These are phyloP conservation scores for Sceloporus tristichus DNA, from an alignment of 2,113 vertebrate genomes.

Conservation along the genomic window DNA sequence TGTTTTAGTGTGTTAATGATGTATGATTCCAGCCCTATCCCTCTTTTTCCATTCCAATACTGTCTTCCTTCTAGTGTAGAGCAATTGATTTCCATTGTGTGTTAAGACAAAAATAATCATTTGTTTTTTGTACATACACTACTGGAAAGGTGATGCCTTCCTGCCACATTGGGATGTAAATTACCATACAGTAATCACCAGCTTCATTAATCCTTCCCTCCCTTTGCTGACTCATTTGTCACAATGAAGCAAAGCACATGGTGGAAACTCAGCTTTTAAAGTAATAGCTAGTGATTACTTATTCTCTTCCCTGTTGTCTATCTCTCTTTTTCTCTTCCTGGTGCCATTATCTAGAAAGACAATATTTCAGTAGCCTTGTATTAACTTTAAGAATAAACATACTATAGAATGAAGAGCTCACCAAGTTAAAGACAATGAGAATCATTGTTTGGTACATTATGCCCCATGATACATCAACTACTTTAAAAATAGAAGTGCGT, in stretches of 20 bases:
- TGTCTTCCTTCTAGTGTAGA: not conserved
- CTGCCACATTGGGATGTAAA: not conserved
- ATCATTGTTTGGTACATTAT: not conserved
- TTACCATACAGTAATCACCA: not conserved
- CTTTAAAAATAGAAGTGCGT: not conserved
- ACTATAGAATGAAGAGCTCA: not conserved
- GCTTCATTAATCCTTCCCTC: not conserved
- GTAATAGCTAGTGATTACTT: not conserved
- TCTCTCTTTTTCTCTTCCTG: not conserved
- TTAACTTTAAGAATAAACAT: not conserved
- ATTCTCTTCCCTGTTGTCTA: no score
- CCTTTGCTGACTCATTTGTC: slow-evolving; percentile 4
- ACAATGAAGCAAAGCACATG: not conserved
- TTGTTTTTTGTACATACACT: not conserved
- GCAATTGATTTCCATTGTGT: not conserved
- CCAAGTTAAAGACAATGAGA: not conserved
- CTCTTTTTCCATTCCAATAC: not conserved
- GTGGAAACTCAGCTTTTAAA: not conserved
- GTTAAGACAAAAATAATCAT: not conserved
- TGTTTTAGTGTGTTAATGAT: slow-evolving; percentile 8
- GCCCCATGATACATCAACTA: not conserved
- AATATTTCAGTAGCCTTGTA: not conserved
- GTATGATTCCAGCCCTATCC: not conserved
- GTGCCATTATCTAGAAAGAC: not conserved
- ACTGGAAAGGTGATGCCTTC: not conserved